A percentile compares a stretch with the other conserved stretches of the same genome.
Evolutionary conservation across 2,888 invertebrate species (phyloP).

Genomic region (Cryptus armator): DNA sequence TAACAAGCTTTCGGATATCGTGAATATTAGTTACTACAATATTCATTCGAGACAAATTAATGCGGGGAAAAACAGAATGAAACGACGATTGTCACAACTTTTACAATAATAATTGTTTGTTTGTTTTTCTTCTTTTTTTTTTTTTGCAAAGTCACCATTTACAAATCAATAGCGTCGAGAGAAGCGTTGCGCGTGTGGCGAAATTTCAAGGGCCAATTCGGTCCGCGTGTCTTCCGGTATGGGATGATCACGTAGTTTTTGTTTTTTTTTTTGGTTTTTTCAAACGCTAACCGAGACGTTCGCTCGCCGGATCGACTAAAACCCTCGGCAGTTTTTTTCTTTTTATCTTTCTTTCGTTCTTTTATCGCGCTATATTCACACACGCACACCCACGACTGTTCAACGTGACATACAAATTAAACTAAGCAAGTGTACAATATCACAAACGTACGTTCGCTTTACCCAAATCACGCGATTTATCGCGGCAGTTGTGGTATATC

Average conservation of each 20-base stretch:
- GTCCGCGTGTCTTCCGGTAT: constrained; percentile 3
- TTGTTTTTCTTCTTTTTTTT: constrained; percentile 23
- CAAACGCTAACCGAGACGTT: constrained; percentile 4
- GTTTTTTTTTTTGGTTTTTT: constrained; percentile 21
- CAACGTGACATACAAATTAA: constrained; percentile 67
- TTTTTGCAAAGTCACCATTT: constrained; percentile 44
- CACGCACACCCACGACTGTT: constrained; percentile 35
- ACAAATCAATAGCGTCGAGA: constrained; percentile 51
- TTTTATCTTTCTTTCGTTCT: neutral
- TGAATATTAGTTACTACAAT: constrained; percentile 54
- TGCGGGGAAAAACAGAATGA: constrained; percentile 39
- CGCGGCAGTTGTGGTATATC: constrained; percentile 47
- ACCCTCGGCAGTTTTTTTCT: neutral
- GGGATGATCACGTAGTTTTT: neutral
- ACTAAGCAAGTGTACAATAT: constrained; percentile 74
- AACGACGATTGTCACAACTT: constrained; percentile 60
- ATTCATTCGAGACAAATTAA: constrained; percentile 32
- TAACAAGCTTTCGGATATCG: constrained; percentile 62
- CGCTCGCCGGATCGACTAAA: constrained; percentile 7
- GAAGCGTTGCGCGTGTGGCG: constrained; percentile 50
- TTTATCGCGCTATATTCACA: constrained; percentile 35
- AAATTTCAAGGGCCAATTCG: constrained; percentile 22
- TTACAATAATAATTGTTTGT: constrained; percentile 37
- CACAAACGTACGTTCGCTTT: constrained; percentile 70
- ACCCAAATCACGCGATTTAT: constrained; percentile 39